Percentiles rank a stretch among this genome's conserved stretches.
Conservation (phyloP, 2,888 invertebrate species). For the Patella pellucida region DNA sequence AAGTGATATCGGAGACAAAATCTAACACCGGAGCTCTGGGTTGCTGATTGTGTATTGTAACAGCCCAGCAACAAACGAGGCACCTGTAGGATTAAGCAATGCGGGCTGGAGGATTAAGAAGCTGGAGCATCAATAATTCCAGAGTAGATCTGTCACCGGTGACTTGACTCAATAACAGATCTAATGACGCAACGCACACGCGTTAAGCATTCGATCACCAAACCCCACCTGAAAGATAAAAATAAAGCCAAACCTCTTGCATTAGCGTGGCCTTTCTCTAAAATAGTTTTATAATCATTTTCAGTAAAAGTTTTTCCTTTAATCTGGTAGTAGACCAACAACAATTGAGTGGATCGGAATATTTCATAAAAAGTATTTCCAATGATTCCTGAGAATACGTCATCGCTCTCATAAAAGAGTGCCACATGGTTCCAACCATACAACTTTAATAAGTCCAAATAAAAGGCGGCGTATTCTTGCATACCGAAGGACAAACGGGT, state of each 20-base stretch:
- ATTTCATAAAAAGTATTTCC: slow-evolving; percentile 17
- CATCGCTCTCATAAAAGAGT: slow-evolving; percentile 22
- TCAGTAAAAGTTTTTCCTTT: slow-evolving; percentile 28
- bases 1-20: too few relatives aligned
- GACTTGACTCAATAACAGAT: background rate
- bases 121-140: too few relatives aligned
- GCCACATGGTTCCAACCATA: slow-evolving; percentile 25
- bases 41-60: too few relatives aligned
- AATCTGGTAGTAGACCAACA: slow-evolving; percentile 25
- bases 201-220: too few relatives aligned
- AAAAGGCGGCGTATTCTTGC: slow-evolving; percentile 32
- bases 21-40: too few relatives aligned
- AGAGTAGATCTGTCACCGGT: too few relatives aligned
- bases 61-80: too few relatives aligned
- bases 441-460: slow-evolving; percentile 7
- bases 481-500: slow-evolving; percentile 39
- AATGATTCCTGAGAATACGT: slow-evolving; percentile 19
- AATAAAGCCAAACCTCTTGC: slow-evolving; percentile 34
- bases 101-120: too few relatives aligned
- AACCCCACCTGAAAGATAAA: background rate
- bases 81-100: too few relatives aligned
- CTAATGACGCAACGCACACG: background rate
- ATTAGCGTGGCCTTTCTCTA: slow-evolving; percentile 28
- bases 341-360: slow-evolving; percentile 15
- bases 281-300: slow-evolving; percentile 14